Evolutionary conservation across 2,888 invertebrate genomes (phyloP).

Genomic region (Phragmatobia fuliginosa): DNA sequence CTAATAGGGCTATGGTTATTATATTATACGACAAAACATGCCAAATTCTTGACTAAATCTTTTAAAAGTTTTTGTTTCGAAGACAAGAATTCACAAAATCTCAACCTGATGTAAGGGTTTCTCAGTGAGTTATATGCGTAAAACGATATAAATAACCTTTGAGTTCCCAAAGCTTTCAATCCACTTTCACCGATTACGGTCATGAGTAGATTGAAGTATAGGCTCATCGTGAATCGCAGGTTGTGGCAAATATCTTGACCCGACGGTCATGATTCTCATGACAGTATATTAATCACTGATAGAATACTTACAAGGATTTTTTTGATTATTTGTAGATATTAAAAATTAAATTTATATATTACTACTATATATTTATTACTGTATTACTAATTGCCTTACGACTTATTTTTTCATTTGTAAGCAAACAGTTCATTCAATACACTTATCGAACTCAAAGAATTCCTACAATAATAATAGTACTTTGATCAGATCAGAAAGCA

Average conservation of each 20-base stretch:
- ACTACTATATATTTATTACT: too few relatives aligned
- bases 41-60: too few relatives aligned
- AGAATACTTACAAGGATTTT: not conserved
- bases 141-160: not conserved
- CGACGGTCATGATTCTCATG: not conserved
- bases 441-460: not conserved
- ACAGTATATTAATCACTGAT: not conserved
- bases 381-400: not conserved
- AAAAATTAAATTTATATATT: too few relatives aligned
- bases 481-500: not conserved
- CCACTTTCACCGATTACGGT: not conserved
- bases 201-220: not conserved
- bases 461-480: conserved; percentile 1
- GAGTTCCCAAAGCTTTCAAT: not conserved
- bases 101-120: not conserved
- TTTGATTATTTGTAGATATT: not conserved
- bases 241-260: not conserved
- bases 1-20: not conserved
- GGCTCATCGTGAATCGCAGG: not conserved
- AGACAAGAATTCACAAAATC: not conserved
- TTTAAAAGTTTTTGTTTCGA: too few relatives aligned
- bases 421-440: not conserved
- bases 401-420: too few relatives aligned
- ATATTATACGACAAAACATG: too few relatives aligned
- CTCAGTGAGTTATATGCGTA: not conserved